Conservation (phyloP, 2,113 vertebrate species). For the Nannospalax galili region DNA sequence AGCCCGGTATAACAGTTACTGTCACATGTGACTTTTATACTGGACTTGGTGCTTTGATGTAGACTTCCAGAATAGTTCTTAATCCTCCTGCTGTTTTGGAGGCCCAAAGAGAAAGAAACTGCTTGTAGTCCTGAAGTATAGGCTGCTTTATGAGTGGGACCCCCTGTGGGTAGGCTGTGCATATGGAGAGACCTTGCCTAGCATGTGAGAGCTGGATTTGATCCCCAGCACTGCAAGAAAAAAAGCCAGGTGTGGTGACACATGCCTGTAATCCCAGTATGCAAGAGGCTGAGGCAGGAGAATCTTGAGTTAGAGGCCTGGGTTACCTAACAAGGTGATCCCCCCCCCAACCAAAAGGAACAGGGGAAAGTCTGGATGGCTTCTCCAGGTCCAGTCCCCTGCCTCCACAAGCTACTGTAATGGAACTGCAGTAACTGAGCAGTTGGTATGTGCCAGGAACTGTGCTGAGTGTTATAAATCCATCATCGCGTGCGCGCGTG, state of each 20-base stretch:
- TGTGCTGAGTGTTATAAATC: fast-evolving
- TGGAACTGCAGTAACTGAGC: background rate
- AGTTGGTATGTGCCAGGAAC: background rate
- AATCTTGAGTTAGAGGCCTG: background rate
- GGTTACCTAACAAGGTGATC: background rate
- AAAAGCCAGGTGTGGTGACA: background rate
- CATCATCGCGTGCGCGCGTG: background rate
- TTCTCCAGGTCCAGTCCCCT: background rate
- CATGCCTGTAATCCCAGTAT: background rate
- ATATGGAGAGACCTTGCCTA: background rate
- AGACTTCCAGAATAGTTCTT: background rate
- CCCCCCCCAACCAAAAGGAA: background rate
- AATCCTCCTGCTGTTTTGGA: background rate
- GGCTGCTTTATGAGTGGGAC: background rate
- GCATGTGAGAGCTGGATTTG: background rate
- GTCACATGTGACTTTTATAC: background rate
- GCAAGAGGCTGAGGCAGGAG: background rate
- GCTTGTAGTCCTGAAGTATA: background rate
- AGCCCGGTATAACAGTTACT: too few relatives aligned
- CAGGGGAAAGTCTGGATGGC: too few relatives aligned
- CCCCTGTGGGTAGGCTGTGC: background rate
- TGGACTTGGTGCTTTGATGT: too few relatives aligned
- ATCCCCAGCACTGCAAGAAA: background rate
- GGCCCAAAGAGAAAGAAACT: background rate
- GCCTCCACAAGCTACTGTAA: background rate